Conservation (phyloP, 2,113 vertebrate species). For the Elephantulus edwardii region DNA sequence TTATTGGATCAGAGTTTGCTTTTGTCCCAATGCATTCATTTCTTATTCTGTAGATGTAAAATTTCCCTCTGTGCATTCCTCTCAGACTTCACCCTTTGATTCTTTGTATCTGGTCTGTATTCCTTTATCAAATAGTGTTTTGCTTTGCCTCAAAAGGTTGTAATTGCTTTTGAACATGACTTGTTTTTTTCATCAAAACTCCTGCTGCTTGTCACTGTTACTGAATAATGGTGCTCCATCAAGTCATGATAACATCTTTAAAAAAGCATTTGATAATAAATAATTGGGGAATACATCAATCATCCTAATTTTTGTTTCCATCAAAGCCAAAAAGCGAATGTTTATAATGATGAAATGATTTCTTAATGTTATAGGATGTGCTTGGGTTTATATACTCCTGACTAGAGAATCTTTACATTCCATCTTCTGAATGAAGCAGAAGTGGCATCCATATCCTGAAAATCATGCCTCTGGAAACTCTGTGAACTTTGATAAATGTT, state of each 20-base stretch:
- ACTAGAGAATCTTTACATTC: too few species aligned
- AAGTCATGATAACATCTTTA: conserved; percentile 38
- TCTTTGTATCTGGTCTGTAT: conserved; percentile 42
- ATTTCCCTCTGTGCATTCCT: conserved; percentile 53
- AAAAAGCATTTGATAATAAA: conserved; percentile 53
- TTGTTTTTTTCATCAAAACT: conserved; percentile 56
- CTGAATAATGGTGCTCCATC: conserved; percentile 40
- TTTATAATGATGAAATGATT: neutral
- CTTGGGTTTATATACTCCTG: conserved; percentile 6
- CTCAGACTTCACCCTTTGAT: conserved; percentile 58
- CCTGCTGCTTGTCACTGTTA: conserved; percentile 55
- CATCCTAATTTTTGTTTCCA: conserved; percentile 59
- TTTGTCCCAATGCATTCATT: conserved; percentile 59
- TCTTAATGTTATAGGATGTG: conserved; percentile 43
- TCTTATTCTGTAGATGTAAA: conserved; percentile 56
- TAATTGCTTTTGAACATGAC: conserved; percentile 74
- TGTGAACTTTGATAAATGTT: too few species aligned
- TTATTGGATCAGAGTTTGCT: conserved; percentile 53
- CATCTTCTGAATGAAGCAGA: too few species aligned
- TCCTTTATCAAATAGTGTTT: conserved; percentile 60
- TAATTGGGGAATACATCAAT: conserved; percentile 35
- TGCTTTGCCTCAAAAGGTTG: conserved; percentile 64
- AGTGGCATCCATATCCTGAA: too few species aligned
- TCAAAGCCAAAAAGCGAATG: conserved; percentile 23
- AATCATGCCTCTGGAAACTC: too few species aligned